A percentile compares a stretch with the other conserved stretches of the same genome.
These are phyloP conservation scores for Anarrhichthys ocellatus DNA, from an alignment of 2,113 vertebrate genomes.

Conservation along the genomic window DNA sequence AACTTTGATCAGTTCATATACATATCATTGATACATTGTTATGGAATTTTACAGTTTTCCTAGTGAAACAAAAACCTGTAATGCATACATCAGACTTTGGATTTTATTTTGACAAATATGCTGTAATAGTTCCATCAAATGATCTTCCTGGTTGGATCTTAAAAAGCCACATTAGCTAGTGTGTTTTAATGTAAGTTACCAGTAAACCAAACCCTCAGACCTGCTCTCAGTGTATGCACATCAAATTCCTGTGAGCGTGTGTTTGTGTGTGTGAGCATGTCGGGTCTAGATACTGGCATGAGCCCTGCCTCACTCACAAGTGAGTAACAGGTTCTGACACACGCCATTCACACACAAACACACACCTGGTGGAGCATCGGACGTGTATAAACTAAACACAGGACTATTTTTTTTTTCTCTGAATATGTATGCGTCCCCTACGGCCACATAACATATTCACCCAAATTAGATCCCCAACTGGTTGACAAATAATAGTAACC, in stretches of 20 bases:
- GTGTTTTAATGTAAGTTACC: not conserved
- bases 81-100: not conserved
- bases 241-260: not conserved
- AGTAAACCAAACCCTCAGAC: not conserved
- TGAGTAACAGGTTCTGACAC: slow-evolving; percentile 57
- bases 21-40: too few species aligned
- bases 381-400: not conserved
- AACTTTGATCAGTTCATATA: not conserved
- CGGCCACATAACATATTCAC: not conserved
- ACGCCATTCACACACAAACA: not conserved
- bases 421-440: not conserved
- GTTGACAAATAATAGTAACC: not conserved
- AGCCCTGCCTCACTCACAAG: slow-evolving; percentile 57
- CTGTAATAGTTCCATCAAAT: not conserved
- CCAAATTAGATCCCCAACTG: not conserved
- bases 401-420: not conserved
- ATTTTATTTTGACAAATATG: not conserved
- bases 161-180: not conserved
- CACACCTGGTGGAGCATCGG: slow-evolving; percentile 40
- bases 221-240: not conserved
- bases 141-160: not conserved
- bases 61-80: not conserved
- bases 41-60: not conserved
- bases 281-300: slow-evolving; percentile 48
- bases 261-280: not conserved